These are phyloP conservation scores for Valencia hispanica DNA, from an alignment of 2,797 vertebrate genomes.

Conservation along the genomic window DNA sequence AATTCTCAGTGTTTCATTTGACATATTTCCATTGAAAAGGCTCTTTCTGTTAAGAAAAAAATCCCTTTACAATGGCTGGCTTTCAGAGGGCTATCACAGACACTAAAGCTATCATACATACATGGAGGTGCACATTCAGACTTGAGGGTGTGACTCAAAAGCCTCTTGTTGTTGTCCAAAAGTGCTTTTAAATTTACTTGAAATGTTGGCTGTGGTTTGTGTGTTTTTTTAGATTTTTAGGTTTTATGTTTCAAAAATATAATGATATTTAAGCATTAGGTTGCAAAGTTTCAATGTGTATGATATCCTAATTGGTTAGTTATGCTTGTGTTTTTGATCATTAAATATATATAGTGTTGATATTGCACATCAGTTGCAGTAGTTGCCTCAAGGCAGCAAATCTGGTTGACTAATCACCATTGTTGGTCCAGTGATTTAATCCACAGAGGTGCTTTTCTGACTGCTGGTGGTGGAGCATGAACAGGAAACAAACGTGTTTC, in stretches of 20 bases:
- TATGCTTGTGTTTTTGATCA: constrained; percentile 12
- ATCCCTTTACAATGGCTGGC: not conserved
- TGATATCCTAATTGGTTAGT: not conserved
- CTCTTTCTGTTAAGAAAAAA: not conserved
- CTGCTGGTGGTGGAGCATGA: constrained; percentile 48
- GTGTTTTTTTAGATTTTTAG: not conserved
- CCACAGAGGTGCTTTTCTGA: constrained; percentile 59
- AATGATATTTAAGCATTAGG: not conserved
- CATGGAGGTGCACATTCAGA: not conserved
- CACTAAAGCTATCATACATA: not conserved
- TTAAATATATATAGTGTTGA: constrained; percentile 28
- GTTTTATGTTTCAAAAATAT: not conserved
- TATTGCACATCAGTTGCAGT: constrained; percentile 22
- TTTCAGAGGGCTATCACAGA: not conserved
- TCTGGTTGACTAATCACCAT: constrained; percentile 55
- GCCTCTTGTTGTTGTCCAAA: not conserved
- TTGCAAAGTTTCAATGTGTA: not conserved
- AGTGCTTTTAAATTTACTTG: not conserved
- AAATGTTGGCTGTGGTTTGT: not conserved
- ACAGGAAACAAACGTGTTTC: constrained; percentile 60
- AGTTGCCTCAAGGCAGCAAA: constrained; percentile 47
- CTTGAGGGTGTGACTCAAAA: not conserved
- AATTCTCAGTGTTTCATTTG: not conserved
- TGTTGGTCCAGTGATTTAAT: constrained; percentile 57
- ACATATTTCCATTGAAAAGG: not conserved